Percentiles rank a stretch among this genome's conserved stretches.
phyloP scores from a whole-genome alignment of 2,113 vertebrate species.

The Fregetta grallaria region DNA sequence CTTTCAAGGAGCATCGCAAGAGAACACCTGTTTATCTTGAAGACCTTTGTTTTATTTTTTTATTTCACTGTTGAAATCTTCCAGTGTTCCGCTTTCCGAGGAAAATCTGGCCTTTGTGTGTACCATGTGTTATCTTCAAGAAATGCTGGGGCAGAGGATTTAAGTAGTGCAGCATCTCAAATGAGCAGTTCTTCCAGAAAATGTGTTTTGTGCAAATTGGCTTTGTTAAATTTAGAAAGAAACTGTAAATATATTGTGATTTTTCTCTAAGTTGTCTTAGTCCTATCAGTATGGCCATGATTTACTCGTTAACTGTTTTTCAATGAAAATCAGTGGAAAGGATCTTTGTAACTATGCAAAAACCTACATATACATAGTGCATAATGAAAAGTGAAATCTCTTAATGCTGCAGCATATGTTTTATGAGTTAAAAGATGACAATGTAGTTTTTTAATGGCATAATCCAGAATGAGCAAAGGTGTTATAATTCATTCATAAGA shows the following conservation, averaged over 20 bases:
- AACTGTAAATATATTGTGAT: neutral
- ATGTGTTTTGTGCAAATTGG: neutral
- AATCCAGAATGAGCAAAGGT: neutral
- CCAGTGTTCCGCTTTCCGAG: constrained; percentile 5
- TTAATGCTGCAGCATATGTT: neutral
- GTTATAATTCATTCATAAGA: neutral
- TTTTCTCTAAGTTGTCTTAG: neutral
- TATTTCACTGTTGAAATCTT: neutral
- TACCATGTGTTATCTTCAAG: constrained; percentile 19
- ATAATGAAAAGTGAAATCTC: neutral
- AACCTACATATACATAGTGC: neutral
- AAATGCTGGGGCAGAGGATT: neutral
- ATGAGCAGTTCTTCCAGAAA: constrained; percentile 11
- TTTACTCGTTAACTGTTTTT: neutral
- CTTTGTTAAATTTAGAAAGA: neutral
- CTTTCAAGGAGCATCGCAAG: constrained; percentile 32
- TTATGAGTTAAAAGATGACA: neutral
- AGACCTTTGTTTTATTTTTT: neutral
- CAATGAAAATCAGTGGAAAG: neutral
- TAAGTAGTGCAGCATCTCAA: constrained; percentile 5
- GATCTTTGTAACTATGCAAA: neutral
- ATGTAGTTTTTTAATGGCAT: neutral
- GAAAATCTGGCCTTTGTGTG: neutral
- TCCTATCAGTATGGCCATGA: neutral
- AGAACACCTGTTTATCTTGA: constrained; percentile 28